phyloP scores from a whole-genome alignment of 2,888 invertebrate species.

The Eueremaeus valkanovi region DNA sequence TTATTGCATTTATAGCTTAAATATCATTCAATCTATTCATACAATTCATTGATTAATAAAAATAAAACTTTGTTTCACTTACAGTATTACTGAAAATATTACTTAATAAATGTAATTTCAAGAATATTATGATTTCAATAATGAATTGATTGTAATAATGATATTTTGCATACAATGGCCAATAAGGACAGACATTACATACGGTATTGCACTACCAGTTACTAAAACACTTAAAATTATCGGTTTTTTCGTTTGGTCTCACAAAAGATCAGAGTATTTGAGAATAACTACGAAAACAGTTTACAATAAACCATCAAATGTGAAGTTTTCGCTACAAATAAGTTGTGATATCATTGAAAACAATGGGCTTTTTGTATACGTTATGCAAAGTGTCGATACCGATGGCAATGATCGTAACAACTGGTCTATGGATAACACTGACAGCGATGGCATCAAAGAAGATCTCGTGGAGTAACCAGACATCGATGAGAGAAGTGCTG shows the following conservation, averaged over 20 bases:
- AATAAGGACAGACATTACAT: not conserved
- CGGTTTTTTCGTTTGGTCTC: not conserved
- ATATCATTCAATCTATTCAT: no score
- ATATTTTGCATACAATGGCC: not conserved
- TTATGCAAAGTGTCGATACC: not conserved
- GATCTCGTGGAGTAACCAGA: not conserved
- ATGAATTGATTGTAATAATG: not conserved
- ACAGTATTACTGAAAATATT: no score
- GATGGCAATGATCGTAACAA: not conserved
- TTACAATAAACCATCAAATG: not conserved
- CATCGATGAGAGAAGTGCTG: not conserved
- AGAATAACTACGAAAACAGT: not conserved
- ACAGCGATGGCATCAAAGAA: not conserved
- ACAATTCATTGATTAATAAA: no score
- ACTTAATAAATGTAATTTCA: no score
- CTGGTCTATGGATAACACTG: not conserved
- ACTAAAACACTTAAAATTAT: not conserved
- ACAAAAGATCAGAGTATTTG: not conserved
- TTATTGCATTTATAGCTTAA: no score
- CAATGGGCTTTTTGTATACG: not conserved
- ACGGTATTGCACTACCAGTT: not conserved
- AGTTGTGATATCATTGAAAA: not conserved
- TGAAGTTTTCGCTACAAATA: not conserved
- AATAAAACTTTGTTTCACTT: no score
- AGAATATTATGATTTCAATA: no score